Evolutionary conservation across 64 coral and sea anemone species (phyloP).

Genomic region (Montipora cactus): DNA sequence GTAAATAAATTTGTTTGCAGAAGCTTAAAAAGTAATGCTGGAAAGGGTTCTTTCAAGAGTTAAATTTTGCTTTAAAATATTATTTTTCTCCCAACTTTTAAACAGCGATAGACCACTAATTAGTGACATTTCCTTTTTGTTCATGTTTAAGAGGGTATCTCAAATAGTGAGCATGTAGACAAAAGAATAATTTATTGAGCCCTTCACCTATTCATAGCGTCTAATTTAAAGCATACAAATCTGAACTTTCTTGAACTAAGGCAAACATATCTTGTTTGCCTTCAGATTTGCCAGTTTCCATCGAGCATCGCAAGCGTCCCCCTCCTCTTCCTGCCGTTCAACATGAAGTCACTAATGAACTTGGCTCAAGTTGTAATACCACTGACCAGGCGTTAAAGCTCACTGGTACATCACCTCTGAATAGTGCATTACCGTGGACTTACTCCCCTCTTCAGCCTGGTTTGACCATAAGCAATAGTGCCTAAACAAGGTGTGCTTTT

Average conservation of each 20-base stretch:
- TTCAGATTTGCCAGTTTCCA: conserved; percentile 14
- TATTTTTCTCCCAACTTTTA: no score
- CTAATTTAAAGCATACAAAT: not conserved
- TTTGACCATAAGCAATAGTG: conserved; percentile 44
- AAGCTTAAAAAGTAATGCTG: not conserved
- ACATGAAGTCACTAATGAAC: conserved; percentile 33
- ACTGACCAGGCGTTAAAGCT: conserved; percentile 67
- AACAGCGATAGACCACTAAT: no score
- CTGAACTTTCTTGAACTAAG: not conserved
- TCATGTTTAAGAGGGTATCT: not conserved
- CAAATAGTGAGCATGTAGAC: no score
- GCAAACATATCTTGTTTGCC: conserved; percentile 45
- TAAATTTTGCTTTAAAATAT: not conserved
- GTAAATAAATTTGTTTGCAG: not conserved
- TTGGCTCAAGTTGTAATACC: conserved; percentile 50
- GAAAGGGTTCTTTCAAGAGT: not conserved
- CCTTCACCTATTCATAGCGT: no score
- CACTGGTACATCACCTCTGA: conserved; percentile 75
- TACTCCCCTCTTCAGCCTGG: conserved; percentile 41
- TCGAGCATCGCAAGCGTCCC: conserved; percentile 42
- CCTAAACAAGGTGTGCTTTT: conserved; percentile 23
- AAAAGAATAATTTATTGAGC: no score
- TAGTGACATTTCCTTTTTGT: no score
- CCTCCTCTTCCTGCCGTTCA: conserved; percentile 50
- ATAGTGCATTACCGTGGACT: conserved; percentile 75